Conservation (phyloP, 2,888 invertebrate genomes). For the Maniola hyperantus region DNA sequence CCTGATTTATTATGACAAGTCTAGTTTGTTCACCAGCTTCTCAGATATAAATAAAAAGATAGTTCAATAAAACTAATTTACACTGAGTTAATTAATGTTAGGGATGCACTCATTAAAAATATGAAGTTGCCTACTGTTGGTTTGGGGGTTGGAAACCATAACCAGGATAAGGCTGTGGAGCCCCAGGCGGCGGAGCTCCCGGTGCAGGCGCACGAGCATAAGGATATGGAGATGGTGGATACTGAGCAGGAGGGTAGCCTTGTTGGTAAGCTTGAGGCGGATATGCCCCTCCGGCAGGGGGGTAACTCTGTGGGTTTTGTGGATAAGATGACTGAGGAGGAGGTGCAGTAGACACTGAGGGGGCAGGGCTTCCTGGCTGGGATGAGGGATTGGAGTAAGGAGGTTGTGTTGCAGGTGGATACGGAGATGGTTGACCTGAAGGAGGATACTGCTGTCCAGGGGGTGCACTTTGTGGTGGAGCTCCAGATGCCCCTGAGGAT, state of each 20-base stretch:
- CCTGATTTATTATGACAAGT: too few species aligned
- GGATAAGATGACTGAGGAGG: slow-evolving; percentile 83
- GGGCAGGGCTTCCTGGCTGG: slow-evolving; percentile 78
- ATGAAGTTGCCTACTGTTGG: slow-evolving; percentile 73
- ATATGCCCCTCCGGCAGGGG: slow-evolving; percentile 71
- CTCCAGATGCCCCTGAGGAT: slow-evolving; percentile 76
- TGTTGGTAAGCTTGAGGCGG: slow-evolving; percentile 81
- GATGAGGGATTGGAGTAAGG: slow-evolving; percentile 82
- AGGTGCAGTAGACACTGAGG: slow-evolving; percentile 78
- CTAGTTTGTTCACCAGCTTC: too few species aligned
- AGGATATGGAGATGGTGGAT: slow-evolving; percentile 83
- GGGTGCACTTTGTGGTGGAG: slow-evolving; percentile 75
- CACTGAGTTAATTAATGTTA: not conserved
- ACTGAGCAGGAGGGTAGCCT: slow-evolving; percentile 78
- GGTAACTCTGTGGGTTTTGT: slow-evolving; percentile 77
- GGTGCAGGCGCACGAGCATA: slow-evolving; percentile 84
- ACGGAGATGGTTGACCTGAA: slow-evolving; percentile 84
- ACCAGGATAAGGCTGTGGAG: slow-evolving; percentile 88
- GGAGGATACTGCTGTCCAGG: slow-evolving; percentile 86
- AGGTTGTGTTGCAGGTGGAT: slow-evolving; percentile 84
- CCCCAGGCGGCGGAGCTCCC: slow-evolving; percentile 87
- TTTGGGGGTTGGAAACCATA: slow-evolving; percentile 91
- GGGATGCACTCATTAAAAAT: not conserved
- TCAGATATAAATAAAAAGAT: not conserved
- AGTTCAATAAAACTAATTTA: not conserved